Conservation (phyloP, 2,888 invertebrate genomes). For the Catotricha subobsoleta region DNA sequence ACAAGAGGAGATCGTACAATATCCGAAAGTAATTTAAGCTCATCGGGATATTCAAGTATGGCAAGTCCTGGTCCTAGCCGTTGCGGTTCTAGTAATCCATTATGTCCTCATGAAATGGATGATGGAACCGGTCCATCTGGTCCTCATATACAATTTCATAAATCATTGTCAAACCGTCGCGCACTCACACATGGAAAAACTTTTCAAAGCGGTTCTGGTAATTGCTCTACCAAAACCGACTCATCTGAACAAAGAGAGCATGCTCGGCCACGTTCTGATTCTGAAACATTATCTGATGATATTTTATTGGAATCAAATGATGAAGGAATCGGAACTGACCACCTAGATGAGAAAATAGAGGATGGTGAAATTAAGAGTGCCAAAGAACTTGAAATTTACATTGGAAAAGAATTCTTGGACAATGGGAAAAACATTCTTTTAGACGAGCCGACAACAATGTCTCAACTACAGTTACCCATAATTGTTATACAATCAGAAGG, state of each 20-base stretch:
- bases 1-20: conserved; percentile 53
- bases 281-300: conserved; percentile 56
- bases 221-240: conserved; percentile 7
- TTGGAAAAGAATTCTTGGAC: conserved; percentile 28
- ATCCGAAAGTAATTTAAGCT: conserved; percentile 67
- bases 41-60: conserved; percentile 72
- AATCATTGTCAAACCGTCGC: not conserved
- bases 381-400: conserved; percentile 38
- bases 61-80: conserved; percentile 67
- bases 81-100: conserved; percentile 63
- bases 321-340: conserved; percentile 60
- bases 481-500: conserved; percentile 37
- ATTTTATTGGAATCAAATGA: conserved; percentile 53
- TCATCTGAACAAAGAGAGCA: not conserved
- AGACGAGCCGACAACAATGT: conserved; percentile 31
- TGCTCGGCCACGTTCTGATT: conserved; percentile 45
- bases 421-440: conserved; percentile 30
- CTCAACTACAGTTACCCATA: conserved; percentile 39
- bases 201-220: not conserved
- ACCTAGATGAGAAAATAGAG: conserved; percentile 48
- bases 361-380: conserved; percentile 49
- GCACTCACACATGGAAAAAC: not conserved
- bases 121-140: conserved; percentile 29
- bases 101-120: conserved; percentile 37
- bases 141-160: conserved; percentile 17